Evolutionary conservation across 2,113 vertebrate species (phyloP).

Genomic region (Psammodynastes pulverulentus): DNA sequence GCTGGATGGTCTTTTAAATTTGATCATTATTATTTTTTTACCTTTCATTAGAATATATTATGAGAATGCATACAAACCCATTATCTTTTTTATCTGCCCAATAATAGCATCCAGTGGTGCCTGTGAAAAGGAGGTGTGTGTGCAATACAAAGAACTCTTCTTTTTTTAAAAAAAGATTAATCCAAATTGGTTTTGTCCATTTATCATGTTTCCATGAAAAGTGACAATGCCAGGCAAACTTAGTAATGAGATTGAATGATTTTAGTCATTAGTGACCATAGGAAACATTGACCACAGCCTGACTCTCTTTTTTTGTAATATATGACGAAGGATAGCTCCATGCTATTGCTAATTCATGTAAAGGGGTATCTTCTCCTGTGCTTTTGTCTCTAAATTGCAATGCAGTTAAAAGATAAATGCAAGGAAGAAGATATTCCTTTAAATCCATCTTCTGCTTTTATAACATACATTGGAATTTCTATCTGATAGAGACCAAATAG

Average conservation of each 20-base stretch:
- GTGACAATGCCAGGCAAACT: neutral
- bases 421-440: neutral
- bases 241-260: neutral
- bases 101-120: neutral
- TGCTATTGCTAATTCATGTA: neutral
- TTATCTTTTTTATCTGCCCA: neutral
- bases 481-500: neutral
- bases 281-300: neutral
- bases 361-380: neutral
- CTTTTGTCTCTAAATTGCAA: neutral
- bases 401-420: neutral
- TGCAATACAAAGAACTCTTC: neutral
- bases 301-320: neutral
- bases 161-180: neutral
- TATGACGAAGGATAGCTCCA: neutral
- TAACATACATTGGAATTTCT: neutral
- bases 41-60: neutral
- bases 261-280: neutral
- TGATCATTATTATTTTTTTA: neutral
- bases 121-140: neutral
- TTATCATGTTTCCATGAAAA: neutral
- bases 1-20: neutral
- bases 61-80: neutral
- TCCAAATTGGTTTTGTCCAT: neutral
- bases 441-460: neutral